phyloP scores from a whole-genome alignment of 2,797 vertebrate species.

The Rallus crepitans region DNA sequence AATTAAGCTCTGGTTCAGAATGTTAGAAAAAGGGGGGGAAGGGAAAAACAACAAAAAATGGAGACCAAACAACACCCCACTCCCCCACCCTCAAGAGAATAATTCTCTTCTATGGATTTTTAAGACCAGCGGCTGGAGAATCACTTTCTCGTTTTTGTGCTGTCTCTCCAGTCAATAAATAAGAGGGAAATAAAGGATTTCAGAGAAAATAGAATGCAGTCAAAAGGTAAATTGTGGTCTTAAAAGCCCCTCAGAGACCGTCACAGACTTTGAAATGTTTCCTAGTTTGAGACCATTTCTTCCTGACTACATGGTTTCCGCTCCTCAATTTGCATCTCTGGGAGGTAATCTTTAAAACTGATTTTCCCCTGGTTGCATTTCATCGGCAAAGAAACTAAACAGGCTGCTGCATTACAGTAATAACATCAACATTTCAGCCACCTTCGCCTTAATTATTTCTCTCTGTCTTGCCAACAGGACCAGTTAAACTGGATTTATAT shows the following conservation, averaged over 20 bases:
- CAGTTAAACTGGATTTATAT: slow-evolving; percentile 77
- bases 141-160: slow-evolving; percentile 58
- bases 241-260: slow-evolving; percentile 78
- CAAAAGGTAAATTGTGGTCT: slow-evolving; percentile 82
- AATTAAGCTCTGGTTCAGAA: slow-evolving; percentile 64
- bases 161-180: slow-evolving; percentile 80
- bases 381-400: slow-evolving; percentile 72
- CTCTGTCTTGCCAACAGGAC: slow-evolving; percentile 72
- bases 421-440: slow-evolving; percentile 70
- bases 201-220: slow-evolving; percentile 78
- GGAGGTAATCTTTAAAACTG: slow-evolving; percentile 76
- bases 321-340: slow-evolving; percentile 63
- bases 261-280: slow-evolving; percentile 68
- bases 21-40: neutral
- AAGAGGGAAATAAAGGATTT: slow-evolving; percentile 81
- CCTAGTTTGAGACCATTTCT: slow-evolving; percentile 59
- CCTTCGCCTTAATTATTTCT: slow-evolving; percentile 79
- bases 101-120: slow-evolving; percentile 77
- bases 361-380: slow-evolving; percentile 76
- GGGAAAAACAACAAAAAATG: neutral
- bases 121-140: slow-evolving; percentile 67
- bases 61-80: neutral
- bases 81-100: slow-evolving; percentile 28
- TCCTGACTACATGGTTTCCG: slow-evolving; percentile 45
- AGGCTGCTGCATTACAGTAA: slow-evolving; percentile 71